Evolutionary conservation across 2,888 invertebrate species (phyloP), one percentile per base, ranked within the genome.

Genomic region (Caenorhabditis angaria): DNA sequence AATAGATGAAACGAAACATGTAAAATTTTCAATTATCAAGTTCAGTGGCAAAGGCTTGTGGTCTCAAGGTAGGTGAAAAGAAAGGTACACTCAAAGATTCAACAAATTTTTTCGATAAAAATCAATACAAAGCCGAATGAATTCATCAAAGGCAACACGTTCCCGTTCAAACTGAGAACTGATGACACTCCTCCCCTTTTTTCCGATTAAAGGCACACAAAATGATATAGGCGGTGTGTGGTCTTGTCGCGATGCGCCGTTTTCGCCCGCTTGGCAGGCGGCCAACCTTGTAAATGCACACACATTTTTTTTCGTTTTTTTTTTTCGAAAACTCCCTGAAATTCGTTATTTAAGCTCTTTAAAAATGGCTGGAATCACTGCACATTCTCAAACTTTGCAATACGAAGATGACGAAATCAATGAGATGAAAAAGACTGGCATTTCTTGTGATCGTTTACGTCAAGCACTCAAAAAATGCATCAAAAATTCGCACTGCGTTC

Each of bases 381-480:
- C 55, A 1, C 68, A 63, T 57, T 65, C 68, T 2, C 70, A 70
- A 62, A 54, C 51, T 0, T 75, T 76, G 51, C 60, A 70, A 53
- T 78, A 74, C 60, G 81, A 80, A 10, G 80, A 80, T 35, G 81
- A 80, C 29, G 80, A 81, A 27, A 27, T 80, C 50, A 81, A 80
- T 62, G 65, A 76, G 56, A 64, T 78, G 50, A 60, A 78, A 48
- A 74, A 73, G 55, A 78, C 83, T 8, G 85, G 85, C 48, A 65
- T 80, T 56, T 80, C 84, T 29, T 85, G 85, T 65, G 85, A 85
- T 72, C 78, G 82, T 18, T 65, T 85, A 1, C 72, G 85, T 10
- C 78, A 80, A 59, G 85, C 81, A 27, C 69, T 85, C 29, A 85
- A 85, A 62, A 74, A 79, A 55, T 85, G 85, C 73, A 76, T 85